phyloP scores from a whole-genome alignment of 92 coral and sea anemone species.

The Pocillopora grandis region DNA sequence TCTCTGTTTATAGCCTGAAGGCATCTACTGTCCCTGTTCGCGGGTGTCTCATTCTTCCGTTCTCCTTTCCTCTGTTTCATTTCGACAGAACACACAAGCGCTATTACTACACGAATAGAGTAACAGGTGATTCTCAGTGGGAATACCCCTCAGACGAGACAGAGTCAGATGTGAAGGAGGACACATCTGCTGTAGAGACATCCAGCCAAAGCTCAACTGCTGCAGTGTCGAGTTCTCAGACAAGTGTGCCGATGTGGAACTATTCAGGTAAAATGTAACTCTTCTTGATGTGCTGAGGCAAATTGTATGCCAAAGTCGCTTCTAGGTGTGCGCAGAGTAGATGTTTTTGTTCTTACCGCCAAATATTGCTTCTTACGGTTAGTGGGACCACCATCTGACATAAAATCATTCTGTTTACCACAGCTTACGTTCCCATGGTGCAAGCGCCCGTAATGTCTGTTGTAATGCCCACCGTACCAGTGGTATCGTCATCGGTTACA shows the following conservation, averaged over 20 bases:
- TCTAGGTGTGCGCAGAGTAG: no score
- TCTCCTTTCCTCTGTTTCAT: conserved; percentile 48
- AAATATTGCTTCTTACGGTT: background rate
- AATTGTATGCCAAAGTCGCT: no score
- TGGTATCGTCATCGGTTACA: conserved; percentile 26
- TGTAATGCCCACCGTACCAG: conserved; percentile 56
- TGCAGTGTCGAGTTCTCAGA: conserved; percentile 14
- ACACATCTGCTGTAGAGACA: conserved; percentile 14
- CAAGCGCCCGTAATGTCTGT: conserved; percentile 59
- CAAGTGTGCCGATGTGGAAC: conserved; percentile 20
- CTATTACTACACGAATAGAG: conserved; percentile 83
- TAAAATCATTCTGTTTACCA: background rate
- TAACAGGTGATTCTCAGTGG: conserved; percentile 90
- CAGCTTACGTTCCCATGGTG: conserved; percentile 34
- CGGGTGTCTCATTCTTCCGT: conserved; percentile 31
- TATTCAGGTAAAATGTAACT: conserved; percentile 20
- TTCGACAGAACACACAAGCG: conserved; percentile 86
- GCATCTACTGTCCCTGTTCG: background rate
- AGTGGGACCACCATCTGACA: background rate
- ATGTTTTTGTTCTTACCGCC: no score
- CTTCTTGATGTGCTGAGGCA: no score
- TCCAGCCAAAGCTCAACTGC: conserved; percentile 26
- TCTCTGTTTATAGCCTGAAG: background rate
- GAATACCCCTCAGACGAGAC: conserved; percentile 72
- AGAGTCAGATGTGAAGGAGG: conserved; percentile 12